These are phyloP conservation scores for Porites evermanni DNA, from an alignment of 92 coral and sea anemone genomes.

Conservation along the genomic window DNA sequence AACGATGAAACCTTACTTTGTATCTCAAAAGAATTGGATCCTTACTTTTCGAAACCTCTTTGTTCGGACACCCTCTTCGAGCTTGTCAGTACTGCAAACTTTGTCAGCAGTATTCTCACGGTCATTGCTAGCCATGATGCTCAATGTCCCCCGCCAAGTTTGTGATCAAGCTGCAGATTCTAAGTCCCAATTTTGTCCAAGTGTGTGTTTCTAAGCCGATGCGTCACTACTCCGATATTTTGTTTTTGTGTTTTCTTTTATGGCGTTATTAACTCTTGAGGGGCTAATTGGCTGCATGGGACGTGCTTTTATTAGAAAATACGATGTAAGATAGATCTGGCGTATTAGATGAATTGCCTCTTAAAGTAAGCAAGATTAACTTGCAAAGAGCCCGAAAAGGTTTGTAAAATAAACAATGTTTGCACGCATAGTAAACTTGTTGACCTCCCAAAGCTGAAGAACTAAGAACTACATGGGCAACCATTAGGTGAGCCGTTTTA, in stretches of 20 bases:
- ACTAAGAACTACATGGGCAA: too few species aligned
- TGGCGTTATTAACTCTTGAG: background rate
- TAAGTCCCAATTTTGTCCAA: background rate
- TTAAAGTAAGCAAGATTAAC: background rate
- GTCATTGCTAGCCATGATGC: background rate
- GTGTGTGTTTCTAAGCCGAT: background rate
- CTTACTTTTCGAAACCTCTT: constrained; percentile 11
- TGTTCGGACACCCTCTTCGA: background rate
- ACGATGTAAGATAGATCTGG: background rate
- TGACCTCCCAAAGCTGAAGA: background rate
- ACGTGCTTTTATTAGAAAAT: background rate
- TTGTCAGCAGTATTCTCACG: background rate
- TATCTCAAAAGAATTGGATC: background rate
- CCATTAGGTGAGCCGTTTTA: too few species aligned
- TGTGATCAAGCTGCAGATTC: background rate
- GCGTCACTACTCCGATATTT: background rate
- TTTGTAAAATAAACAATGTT: background rate
- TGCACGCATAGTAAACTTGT: background rate
- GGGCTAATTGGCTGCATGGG: background rate
- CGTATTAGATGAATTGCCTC: background rate
- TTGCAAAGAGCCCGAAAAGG: background rate
- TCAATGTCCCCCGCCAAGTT: background rate
- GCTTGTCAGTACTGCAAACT: background rate
- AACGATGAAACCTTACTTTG: too few species aligned
- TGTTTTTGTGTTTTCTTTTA: background rate